A percentile compares a stretch with the other conserved stretches of the same genome.
Conservation (phyloP, 2,797 vertebrate genomes). For the Monodelphis domestica region DNA sequence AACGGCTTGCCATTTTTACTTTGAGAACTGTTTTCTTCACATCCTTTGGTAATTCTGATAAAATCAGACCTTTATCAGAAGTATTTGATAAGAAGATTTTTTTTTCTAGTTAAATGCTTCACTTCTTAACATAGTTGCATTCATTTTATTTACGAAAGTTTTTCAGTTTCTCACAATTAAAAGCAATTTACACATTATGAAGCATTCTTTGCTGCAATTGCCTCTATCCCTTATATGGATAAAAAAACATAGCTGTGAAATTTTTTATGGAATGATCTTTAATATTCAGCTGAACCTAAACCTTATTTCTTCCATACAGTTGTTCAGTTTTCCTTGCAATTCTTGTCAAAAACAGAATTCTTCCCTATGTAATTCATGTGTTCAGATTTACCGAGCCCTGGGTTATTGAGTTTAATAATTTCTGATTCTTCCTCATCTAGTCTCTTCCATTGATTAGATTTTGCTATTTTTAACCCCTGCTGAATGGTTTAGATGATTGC, state of each 20-base stretch:
- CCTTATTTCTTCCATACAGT: not conserved
- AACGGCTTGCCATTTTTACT: not conserved
- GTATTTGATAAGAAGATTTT: not conserved
- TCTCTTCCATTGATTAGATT: not conserved
- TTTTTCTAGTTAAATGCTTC: not conserved
- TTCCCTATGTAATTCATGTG: not conserved
- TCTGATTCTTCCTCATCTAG: not conserved
- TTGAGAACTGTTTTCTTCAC: not conserved
- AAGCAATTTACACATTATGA: too few species aligned
- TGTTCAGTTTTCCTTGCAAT: not conserved
- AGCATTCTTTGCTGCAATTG: not conserved
- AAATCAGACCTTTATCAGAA: not conserved
- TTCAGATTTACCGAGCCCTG: not conserved
- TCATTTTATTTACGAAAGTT: not conserved
- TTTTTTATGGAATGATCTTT: not conserved
- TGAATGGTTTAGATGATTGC: not conserved
- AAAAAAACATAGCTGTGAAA: not conserved
- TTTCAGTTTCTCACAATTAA: not conserved
- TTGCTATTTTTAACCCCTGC: not conserved
- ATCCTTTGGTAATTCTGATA: not conserved
- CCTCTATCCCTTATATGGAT: not conserved
- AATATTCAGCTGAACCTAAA: not conserved
- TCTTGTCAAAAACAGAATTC: not conserved
- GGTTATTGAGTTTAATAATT: not conserved
- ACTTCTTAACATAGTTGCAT: not conserved